Evolutionary conservation across 1,140 invertebrate genomes (phyloP), one percentile per base, ranked within the genome.

Genomic region (Amphibalanus amphitrite): DNA sequence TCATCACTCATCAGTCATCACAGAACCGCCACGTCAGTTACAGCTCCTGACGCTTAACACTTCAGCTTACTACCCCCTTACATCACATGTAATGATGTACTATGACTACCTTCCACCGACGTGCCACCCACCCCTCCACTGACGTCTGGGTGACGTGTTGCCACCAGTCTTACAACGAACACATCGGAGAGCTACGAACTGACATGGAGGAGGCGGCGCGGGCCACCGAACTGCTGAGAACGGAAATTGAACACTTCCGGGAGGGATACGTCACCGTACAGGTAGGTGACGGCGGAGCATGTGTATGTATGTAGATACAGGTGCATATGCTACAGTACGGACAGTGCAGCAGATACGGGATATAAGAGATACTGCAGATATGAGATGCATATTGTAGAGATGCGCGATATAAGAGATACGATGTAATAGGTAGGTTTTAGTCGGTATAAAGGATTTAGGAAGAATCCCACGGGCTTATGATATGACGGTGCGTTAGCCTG

Each of bases 161-260:
- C 33, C 33, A 15, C 15, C 77, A 91, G 85, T 88, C 91, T 75
- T 95, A 95, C 76, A 95, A 93, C 80, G 85, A 89, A 74, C 89
- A 94, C 79, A 94, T 96, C 75, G 89, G 93, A 80, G 85, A 88
- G 77, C 80, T 96, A 0, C 92, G 94, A 79, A 86, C 89, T 71
- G 93, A 96, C 81, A 96, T 97, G 89, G 87, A 94, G 78, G 91
- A 95, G 78, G 91, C 92, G 0, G 93, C 91, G 0, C 87, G 89
- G 78, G 88, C 91, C 73, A 92, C 92, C 10, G 88, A 94, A 80
- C 84, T 88, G 76, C 93, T 98, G 72, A 80, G 91, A 6, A 84
- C 87, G 70, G 93, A 97, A 76, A 93, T 98, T 75, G 87, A 92
- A 77, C 84, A 86, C 69, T 91, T 95, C 79, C 86, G 92, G 75